phyloP scores from a whole-genome alignment of 2,797 vertebrate genomes.

The Etheostoma nigrum region DNA sequence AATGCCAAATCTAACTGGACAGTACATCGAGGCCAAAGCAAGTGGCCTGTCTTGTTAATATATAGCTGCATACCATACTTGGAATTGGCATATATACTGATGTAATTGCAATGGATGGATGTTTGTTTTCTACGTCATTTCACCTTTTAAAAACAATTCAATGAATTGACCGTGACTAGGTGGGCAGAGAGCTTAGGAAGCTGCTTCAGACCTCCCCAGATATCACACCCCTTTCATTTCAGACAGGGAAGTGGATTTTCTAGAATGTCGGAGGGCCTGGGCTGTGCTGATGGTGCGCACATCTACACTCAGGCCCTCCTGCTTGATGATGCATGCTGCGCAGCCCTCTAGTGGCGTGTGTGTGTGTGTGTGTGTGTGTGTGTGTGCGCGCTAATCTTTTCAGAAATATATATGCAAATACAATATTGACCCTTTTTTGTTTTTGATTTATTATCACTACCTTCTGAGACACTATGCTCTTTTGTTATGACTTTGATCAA shows the following conservation, averaged over 20 bases:
- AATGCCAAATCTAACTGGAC: slow-evolving; percentile 84
- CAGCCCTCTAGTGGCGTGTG: slow-evolving; percentile 80
- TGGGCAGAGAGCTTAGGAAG: slow-evolving; percentile 66
- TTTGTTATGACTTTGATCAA: slow-evolving; percentile 52
- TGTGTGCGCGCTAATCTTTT: slow-evolving; percentile 36
- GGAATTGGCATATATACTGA: slow-evolving; percentile 71
- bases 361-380: too few species aligned
- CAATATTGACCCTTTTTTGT: slow-evolving; percentile 63
- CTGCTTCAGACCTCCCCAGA: slow-evolving; percentile 80
- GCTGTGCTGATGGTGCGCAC: slow-evolving; percentile 36
- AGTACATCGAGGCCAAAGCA: slow-evolving; percentile 71
- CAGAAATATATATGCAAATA: slow-evolving; percentile 81
- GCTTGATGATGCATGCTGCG: slow-evolving; percentile 79
- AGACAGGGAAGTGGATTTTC: slow-evolving; percentile 80
- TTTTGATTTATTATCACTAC: slow-evolving; percentile 59
- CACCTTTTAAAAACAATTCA: slow-evolving; percentile 80
- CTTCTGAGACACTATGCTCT: slow-evolving; percentile 66
- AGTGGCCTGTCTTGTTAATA: slow-evolving; percentile 70
- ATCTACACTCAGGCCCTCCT: slow-evolving; percentile 65
- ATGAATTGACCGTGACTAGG: slow-evolving; percentile 79
- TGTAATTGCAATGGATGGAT: slow-evolving; percentile 68
- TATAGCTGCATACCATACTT: slow-evolving; percentile 74
- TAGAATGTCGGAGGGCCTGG: slow-evolving; percentile 75
- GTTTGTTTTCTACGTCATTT: slow-evolving; percentile 52
- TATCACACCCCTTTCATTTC: slow-evolving; percentile 79